Evolutionary conservation across 2,888 invertebrate species (phyloP).

Genomic region (Rhagonycha fulva): DNA sequence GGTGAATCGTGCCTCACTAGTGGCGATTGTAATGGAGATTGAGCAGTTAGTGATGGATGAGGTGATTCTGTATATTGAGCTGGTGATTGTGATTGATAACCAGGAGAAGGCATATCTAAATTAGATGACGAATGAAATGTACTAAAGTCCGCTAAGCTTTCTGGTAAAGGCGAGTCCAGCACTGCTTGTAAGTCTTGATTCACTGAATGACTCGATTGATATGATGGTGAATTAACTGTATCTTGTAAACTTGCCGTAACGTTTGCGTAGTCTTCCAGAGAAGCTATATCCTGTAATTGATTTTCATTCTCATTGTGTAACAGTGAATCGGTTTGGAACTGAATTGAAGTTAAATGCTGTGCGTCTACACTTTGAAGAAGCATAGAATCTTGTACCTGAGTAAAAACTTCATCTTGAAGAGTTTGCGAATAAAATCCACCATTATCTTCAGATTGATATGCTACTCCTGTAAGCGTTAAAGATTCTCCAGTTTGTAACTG

Average conservation of each 20-base stretch:
- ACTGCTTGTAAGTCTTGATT: slow-evolving; percentile 77
- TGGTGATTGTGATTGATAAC: slow-evolving; percentile 54
- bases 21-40: slow-evolving; percentile 69
- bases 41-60: slow-evolving; percentile 57
- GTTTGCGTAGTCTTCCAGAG: slow-evolving; percentile 66
- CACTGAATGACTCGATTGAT: slow-evolving; percentile 58
- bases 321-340: slow-evolving; percentile 54
- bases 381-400: slow-evolving; percentile 73
- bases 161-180: slow-evolving; percentile 76
- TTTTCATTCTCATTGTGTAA: slow-evolving; percentile 68
- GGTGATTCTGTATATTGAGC: slow-evolving; percentile 52
- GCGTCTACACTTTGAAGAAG: slow-evolving; percentile 68
- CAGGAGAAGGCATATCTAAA: slow-evolving; percentile 55
- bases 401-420: slow-evolving; percentile 77
- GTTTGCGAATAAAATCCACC: slow-evolving; percentile 66
- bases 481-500: slow-evolving; percentile 64
- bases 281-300: slow-evolving; percentile 66
- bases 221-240: slow-evolving; percentile 57
- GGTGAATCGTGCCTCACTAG: slow-evolving; percentile 69
- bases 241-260: slow-evolving; percentile 58
- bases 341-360: slow-evolving; percentile 59
- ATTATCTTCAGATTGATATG: slow-evolving; percentile 65
- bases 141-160: slow-evolving; percentile 81
- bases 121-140: slow-evolving; percentile 67
- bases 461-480: slow-evolving; percentile 66